Percentiles rank a stretch among this genome's conserved stretches.
These are phyloP conservation scores for Antheraea yamamai DNA, from an alignment of 2,888 invertebrate species.

Conservation along the genomic window DNA sequence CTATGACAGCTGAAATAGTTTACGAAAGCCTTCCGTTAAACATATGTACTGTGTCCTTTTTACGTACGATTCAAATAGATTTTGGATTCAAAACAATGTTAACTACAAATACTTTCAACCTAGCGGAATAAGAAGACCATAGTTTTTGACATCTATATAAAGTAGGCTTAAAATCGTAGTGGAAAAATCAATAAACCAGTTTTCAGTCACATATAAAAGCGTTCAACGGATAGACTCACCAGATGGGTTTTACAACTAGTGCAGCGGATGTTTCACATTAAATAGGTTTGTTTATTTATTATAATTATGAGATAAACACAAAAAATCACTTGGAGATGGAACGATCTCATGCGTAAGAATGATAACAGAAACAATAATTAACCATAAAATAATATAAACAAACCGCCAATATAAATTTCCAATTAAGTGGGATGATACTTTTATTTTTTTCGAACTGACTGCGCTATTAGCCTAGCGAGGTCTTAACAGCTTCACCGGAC, in stretches of 20 bases:
- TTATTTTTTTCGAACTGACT: too few species aligned
- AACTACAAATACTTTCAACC: not conserved
- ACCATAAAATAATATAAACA: not conserved
- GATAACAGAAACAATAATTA: not conserved
- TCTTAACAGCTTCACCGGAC: too few species aligned
- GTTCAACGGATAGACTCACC: not conserved
- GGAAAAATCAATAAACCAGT: not conserved
- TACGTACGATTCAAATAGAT: too few species aligned
- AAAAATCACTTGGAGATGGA: not conserved
- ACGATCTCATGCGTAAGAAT: not conserved
- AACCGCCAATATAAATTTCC: not conserved
- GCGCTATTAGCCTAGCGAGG: too few species aligned
- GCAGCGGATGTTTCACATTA: not conserved
- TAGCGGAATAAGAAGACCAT: not conserved
- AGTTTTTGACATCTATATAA: not conserved
- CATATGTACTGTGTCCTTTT: too few species aligned
- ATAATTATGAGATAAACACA: not conserved
- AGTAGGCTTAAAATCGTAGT: not conserved
- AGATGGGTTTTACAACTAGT: not conserved
- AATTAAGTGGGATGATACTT: not conserved
- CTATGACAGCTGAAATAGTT: too few species aligned
- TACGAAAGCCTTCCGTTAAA: too few species aligned
- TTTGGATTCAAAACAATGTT: too few species aligned
- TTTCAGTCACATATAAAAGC: not conserved
- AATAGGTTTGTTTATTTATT: too few species aligned